phyloP scores from a whole-genome alignment of 2,888 invertebrate genomes.

The Dicroscelio sp. region DNA sequence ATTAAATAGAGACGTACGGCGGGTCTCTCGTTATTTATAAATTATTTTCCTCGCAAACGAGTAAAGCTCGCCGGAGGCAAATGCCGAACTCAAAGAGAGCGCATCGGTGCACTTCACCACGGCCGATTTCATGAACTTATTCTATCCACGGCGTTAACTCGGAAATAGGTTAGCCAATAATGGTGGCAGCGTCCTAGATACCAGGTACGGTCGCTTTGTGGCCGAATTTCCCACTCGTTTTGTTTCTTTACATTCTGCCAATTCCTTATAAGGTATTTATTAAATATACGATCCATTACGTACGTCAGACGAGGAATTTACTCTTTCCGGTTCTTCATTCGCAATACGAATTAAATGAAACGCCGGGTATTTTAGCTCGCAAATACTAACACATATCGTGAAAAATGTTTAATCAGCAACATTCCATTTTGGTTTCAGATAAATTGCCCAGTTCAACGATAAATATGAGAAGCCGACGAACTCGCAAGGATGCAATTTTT shows the following conservation, averaged over 20 bases:
- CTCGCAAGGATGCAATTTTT: too few relatives aligned
- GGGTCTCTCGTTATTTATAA: slow-evolving; percentile 5
- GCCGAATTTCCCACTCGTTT: slow-evolving; percentile 50
- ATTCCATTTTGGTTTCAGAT: too few relatives aligned
- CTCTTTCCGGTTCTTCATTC: too few relatives aligned
- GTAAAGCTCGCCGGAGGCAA: slow-evolving; percentile 48
- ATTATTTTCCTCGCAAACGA: slow-evolving; percentile 43
- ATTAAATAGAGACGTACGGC: not conserved
- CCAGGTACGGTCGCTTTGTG: slow-evolving; percentile 51
- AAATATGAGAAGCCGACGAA: too few relatives aligned
- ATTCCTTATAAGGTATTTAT: not conserved
- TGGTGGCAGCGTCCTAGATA: slow-evolving; percentile 62
- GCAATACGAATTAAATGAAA: too few relatives aligned
- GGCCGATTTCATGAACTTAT: slow-evolving; percentile 69
- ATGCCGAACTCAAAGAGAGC: slow-evolving; percentile 58
- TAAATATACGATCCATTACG: slow-evolving; percentile 33
- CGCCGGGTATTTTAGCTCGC: too few relatives aligned
- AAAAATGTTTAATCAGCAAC: too few relatives aligned
- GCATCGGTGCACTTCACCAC: slow-evolving; percentile 44
- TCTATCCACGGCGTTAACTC: slow-evolving; percentile 66
- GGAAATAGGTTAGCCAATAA: slow-evolving; percentile 70
- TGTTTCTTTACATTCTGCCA: slow-evolving; percentile 52
- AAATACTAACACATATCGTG: too few relatives aligned
- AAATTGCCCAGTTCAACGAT: too few relatives aligned
- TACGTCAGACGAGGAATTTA: too few relatives aligned